These are phyloP conservation scores for Uria aalge DNA, from an alignment of 2,113 vertebrate genomes.

Conservation along the genomic window DNA sequence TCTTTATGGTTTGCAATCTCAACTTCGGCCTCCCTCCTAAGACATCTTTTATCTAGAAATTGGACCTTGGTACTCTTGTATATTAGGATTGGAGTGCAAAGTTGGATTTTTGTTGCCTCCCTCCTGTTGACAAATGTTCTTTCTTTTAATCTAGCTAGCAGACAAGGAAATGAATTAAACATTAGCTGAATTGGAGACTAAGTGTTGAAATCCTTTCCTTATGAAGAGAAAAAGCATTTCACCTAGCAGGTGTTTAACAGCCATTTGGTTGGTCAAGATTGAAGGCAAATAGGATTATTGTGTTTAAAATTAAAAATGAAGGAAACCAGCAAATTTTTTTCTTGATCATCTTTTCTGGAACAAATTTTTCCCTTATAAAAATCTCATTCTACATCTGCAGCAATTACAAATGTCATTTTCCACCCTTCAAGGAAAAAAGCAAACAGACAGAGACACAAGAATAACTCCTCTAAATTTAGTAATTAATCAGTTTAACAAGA, in stretches of 20 bases:
- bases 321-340: not conserved
- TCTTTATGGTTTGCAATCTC: not conserved
- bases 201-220: not conserved
- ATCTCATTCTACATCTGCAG: not conserved
- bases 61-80: not conserved
- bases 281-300: not conserved
- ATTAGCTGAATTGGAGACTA: slow-evolving; percentile 9
- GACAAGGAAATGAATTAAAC: slow-evolving; percentile 50
- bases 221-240: not conserved
- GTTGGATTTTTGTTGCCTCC: not conserved
- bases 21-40: not conserved
- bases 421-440: not conserved
- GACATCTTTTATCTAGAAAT: not conserved
- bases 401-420: not conserved
- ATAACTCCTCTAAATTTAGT: not conserved
- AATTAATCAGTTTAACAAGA: not conserved
- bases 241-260: slow-evolving; percentile 1
- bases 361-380: not conserved
- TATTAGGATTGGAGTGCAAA: not conserved
- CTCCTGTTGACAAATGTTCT: slow-evolving; percentile 31
- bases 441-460: not conserved
- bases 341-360: not conserved
- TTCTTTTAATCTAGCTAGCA: slow-evolving; percentile 25
- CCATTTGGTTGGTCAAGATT: not conserved
- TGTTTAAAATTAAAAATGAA: not conserved